Base-by-base conservation (phyloP, 2,113 vertebrate species). In the Apistogramma diplotaenia region DNA sequence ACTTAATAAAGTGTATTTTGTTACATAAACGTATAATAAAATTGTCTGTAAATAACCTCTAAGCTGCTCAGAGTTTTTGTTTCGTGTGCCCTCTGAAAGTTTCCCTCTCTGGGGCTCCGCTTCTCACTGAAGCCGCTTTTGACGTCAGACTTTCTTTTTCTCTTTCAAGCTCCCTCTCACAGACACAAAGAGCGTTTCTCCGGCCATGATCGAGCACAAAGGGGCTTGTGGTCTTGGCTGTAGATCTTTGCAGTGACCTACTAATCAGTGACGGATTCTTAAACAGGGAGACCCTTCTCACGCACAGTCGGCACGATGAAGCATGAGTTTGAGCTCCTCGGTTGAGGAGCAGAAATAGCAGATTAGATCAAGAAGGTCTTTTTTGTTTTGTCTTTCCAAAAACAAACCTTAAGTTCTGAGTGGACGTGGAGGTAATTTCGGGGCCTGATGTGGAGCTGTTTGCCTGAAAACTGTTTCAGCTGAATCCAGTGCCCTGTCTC, bases 11-110 rank as follows among this genome's bases (percentile, higher is more conserved):
- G 25, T 91, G 82, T 91, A 83, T 93, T 92, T 94, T 92, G 82
- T 88, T 89, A 83, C 70, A 88, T 82, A 89, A 91, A 86, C 89
- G 82, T 93, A 74, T 72, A 94, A 93, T 93, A 94, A 93, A 95
- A 58, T 10, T 84, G 67, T 80, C 12, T 78, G 31, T 85, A 43
- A 74, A 81, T 81, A 77, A 57, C 58, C 7, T 13, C 15, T 1
- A 18, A 74, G 55, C 21, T 51, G 37, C 21, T 65, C 3, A 8
- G 3, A 31, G 29, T 46, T 58, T 46, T 33, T 59, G 4, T 73
- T 4, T 67, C 43, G 61, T 40, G 46, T 65, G 37, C 11, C 12
- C 10, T 23, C 35, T 37, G 51, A 6, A 11, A 53, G 65, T 73
- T 58, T 49, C 72, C 43, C 43, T 51, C 43, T 40, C 5, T 54